Conservation (phyloP, 2,113 vertebrate genomes). For the Gymnogyps californianus region DNA sequence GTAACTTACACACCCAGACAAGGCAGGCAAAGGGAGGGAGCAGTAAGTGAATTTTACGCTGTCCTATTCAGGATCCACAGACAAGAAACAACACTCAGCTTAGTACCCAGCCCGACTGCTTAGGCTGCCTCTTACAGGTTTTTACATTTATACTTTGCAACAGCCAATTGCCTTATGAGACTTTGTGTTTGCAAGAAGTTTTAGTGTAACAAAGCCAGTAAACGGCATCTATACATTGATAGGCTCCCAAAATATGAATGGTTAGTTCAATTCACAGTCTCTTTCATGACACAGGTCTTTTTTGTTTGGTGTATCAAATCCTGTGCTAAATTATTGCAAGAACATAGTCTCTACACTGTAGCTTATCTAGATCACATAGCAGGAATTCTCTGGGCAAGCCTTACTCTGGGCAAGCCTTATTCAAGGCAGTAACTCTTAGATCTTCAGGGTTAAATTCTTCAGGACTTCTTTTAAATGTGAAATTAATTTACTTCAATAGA, state of each 20-base stretch:
- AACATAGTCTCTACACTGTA: neutral
- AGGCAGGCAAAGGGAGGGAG: neutral
- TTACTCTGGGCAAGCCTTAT: neutral
- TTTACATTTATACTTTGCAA: neutral
- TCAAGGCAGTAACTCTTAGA: neutral
- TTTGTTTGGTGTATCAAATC: neutral
- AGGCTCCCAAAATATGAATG: neutral
- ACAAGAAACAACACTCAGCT: neutral
- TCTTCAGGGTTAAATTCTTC: neutral
- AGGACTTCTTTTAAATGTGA: neutral
- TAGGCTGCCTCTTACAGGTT: neutral
- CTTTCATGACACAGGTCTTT: neutral
- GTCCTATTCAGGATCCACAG: neutral
- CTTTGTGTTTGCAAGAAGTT: neutral
- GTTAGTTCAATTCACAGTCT: neutral
- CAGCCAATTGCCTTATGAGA: neutral
- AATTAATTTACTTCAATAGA: neutral
- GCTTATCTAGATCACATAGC: fast-evolving
- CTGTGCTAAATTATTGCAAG: neutral
- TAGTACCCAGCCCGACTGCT: neutral
- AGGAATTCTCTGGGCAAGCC: neutral
- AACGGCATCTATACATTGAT: neutral
- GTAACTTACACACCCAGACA: neutral
- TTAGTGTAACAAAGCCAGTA: neutral
- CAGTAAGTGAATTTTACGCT: neutral